A percentile compares a stretch with the other conserved stretches of the same genome.
Evolutionary conservation across 2,113 vertebrate species (phyloP).

Genomic region (Lutjanus erythropterus): DNA sequence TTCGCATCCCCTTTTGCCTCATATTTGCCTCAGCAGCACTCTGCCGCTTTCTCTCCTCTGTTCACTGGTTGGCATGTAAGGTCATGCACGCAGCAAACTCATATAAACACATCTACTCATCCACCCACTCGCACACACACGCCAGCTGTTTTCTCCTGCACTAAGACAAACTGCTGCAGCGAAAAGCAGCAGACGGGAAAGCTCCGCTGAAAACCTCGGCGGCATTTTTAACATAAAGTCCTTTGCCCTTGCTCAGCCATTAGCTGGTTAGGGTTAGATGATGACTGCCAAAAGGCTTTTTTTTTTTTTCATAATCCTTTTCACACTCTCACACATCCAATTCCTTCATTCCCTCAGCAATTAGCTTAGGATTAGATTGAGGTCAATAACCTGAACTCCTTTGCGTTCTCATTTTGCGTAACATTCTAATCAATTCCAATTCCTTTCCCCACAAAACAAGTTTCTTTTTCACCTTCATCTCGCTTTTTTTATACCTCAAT

Average conservation of each 20-base stretch:
- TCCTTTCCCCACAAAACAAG: slow-evolving; percentile 38
- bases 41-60: slow-evolving; percentile 33
- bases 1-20: slow-evolving; percentile 19
- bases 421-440: slow-evolving; percentile 70
- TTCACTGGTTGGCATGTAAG: slow-evolving; percentile 58
- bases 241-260: slow-evolving; percentile 5
- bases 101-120: slow-evolving; percentile 32
- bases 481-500: slow-evolving; percentile 51
- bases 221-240: slow-evolving; percentile 35
- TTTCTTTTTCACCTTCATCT: slow-evolving; percentile 41
- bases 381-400: slow-evolving; percentile 66
- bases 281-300: slow-evolving; percentile 24
- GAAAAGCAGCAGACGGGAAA: slow-evolving; percentile 10
- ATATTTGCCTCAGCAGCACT: slow-evolving; percentile 52
- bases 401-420: slow-evolving; percentile 46
- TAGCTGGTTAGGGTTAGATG: slow-evolving; percentile 18
- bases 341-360: slow-evolving; percentile 68
- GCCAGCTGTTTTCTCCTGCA: slow-evolving; percentile 48
- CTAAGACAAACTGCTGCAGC: slow-evolving; percentile 34
- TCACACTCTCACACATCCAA: slow-evolving; percentile 10
- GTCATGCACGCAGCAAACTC: slow-evolving; percentile 53
- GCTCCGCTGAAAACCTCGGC: slow-evolving; percentile 30
- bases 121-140: slow-evolving; percentile 9
- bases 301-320: slow-evolving; percentile 7
- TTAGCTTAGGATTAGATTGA: slow-evolving; percentile 77